Base-by-base conservation (phyloP, 2,113 vertebrate species). In the Anser brachyrhynchus region DNA sequence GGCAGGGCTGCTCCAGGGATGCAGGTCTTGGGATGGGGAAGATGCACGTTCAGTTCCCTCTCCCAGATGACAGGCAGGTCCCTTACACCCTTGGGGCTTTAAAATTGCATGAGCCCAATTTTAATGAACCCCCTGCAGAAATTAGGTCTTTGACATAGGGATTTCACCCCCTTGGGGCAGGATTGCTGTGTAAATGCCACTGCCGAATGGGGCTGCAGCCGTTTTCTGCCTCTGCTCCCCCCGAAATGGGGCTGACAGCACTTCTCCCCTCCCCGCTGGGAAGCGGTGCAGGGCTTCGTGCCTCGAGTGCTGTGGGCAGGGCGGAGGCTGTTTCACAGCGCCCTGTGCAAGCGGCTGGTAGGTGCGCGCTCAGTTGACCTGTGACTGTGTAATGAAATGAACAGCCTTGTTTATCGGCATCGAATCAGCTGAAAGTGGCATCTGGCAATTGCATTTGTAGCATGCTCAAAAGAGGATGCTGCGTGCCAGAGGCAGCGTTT, bases 201-300 rank as follows among this genome's bases (percentile, higher is more conserved):
- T 23, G 64, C 37, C 52, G 62, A 39, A 14, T 4, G 16, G 46
- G 55, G 71, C 31, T 66, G 33, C 3, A 6, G 37, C 64, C 1
- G 0, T 35, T n/a, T 35, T 18, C 31, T 74, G 57, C 29, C 59
- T 37, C 44, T n/a, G 39, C 7, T 57, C 15, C 88, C 64, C 11
- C 0, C 0, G 2, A 6, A 3, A 3, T 6, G 8, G 54, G 41
- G 52, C 13, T n/a, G 83, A 19, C 10, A 31, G 83, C 39, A 0
- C 17, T 18, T 57, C 49, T 31, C 9, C 59, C 13, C 46, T 66
- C n/a, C 4, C 35, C 31, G 75, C 82, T 54, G 79, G 7, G 54
- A 3, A 17, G 2, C 3, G 14, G 23, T 1, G 3, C 37, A 28
- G 41, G 35, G 58, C 11, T 41, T 10, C 52, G 59, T 43, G 72